phyloP scores from a whole-genome alignment of 1,140 invertebrate species.

The Colletes gigas region DNA sequence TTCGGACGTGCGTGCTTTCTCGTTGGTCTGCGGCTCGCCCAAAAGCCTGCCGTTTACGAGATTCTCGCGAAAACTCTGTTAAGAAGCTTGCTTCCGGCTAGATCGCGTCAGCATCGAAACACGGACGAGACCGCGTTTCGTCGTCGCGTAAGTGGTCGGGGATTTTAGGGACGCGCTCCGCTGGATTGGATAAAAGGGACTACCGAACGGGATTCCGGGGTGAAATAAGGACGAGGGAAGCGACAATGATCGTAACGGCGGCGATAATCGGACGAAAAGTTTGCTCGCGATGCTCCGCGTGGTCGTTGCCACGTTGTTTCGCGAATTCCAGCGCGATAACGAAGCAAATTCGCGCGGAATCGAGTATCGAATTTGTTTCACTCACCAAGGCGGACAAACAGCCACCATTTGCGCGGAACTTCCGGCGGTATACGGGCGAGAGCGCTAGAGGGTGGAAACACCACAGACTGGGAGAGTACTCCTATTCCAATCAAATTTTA shows the following conservation, averaged over 20 bases:
- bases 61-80: constrained; percentile 64
- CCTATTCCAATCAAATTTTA: too few relatives aligned
- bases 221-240: constrained; percentile 5
- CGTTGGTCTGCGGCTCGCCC: constrained; percentile 41
- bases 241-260: constrained; percentile 39
- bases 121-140: too few relatives aligned
- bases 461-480: too few relatives aligned
- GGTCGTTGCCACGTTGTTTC: not conserved
- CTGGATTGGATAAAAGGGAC: constrained; percentile 41
- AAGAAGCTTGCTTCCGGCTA: constrained; percentile 46
- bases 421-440: too few relatives aligned
- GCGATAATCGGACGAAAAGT: constrained; percentile 25
- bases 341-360: not conserved
- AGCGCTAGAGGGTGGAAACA: too few relatives aligned
- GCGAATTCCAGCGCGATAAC: constrained; percentile 4
- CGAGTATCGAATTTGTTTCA: not conserved
- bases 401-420: not conserved
- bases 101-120: not conserved
- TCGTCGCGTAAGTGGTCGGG: constrained; percentile 4
- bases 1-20: constrained; percentile 59
- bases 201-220: constrained; percentile 13
- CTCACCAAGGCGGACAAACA: not conserved
- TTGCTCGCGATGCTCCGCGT: constrained; percentile 11
- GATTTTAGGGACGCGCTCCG: constrained; percentile 24
- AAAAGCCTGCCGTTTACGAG: constrained; percentile 62